Base-by-base conservation (phyloP, 1,140 invertebrate genomes). In the Argopecten irradians region DNA sequence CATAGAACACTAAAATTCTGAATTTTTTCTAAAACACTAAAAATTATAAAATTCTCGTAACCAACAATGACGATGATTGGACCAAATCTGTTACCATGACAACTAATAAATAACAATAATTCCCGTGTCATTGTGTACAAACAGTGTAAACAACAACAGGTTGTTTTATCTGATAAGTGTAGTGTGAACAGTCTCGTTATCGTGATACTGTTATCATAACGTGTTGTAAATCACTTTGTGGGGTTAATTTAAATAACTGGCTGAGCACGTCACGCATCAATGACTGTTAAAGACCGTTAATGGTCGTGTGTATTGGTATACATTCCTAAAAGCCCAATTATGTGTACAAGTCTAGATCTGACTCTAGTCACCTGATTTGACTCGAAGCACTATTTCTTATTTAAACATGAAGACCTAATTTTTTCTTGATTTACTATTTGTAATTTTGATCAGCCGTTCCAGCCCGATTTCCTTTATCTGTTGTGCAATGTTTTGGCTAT, bases 171-270 rank as follows among this genome's bases (percentile, higher is more conserved):
- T 28, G 55, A 71, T 71, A 71, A 28, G 28, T 22, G 8, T 71
- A 11, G 55, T 71, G 55, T 71, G 55, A 71, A 71, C 55, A 71
- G 55, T 1, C n/a, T n/a, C 5, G 22, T n/a, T 71, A 71, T 71
- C 55, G 55, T 28, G 55, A 71, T 71, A 71, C 55, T 16, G 55
- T 28, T 71, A 71, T 28, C 55, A 71, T 71, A 8, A 46, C 43
- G 2, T 16, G 19, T 16, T 5, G 55, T 71, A 71, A 71, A 71
- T 71, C 55, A 71, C 55, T n/a, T 71, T 1, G 28, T 71, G 13
- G 16, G 55, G 55, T 71, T 71, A 71, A 71, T 71, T 71, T 71
- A 71, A 71, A 71, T 71, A n/a, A 71, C 55, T 71, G 5, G 55
- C n/a, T 11, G 7, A 71, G n/a, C 55, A 71, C n/a, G 55, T 28